A percentile compares a stretch with the other conserved stretches of the same genome.
Conservation (phyloP, 2,113 vertebrate species). For the Gymnobelideus leadbeateri region DNA sequence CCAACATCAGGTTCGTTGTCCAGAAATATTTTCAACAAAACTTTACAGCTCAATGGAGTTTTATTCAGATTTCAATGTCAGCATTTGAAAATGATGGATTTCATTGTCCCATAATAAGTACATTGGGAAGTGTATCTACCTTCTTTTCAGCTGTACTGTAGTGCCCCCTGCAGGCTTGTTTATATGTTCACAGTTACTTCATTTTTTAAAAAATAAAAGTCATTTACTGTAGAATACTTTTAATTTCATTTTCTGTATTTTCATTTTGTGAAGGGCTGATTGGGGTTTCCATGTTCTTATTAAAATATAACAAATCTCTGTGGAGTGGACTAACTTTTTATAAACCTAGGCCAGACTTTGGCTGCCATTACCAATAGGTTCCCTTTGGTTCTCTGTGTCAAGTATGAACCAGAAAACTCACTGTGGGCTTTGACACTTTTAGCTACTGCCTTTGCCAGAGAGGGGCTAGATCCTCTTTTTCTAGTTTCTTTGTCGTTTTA, state of each 20-base stretch:
- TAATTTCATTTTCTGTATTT: conserved; percentile 84
- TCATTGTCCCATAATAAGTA: conserved; percentile 82
- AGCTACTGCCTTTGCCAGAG: neutral
- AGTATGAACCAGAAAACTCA: neutral
- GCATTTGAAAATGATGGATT: conserved; percentile 85
- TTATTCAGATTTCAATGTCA: conserved; percentile 85
- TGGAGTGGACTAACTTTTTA: conserved; percentile 76
- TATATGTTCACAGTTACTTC: conserved; percentile 89
- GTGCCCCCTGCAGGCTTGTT: conserved; percentile 89
- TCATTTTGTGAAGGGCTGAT: conserved; percentile 85
- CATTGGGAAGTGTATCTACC: conserved; percentile 85
- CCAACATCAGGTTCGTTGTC: conserved; percentile 82
- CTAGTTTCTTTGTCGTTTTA: neutral
- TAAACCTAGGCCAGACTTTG: conserved; percentile 4
- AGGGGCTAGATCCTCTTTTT: neutral
- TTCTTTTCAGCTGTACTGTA: conserved; percentile 88
- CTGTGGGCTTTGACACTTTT: neutral
- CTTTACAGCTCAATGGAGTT: conserved; percentile 86
- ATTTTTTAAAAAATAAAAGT: conserved; percentile 88
- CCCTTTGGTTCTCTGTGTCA: neutral
- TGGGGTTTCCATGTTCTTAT: conserved; percentile 86
- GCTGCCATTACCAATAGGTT: neutral
- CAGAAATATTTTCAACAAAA: conserved; percentile 87
- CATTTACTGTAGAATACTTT: conserved; percentile 89
- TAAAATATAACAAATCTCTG: conserved; percentile 83